Evolutionary conservation across 1,140 invertebrate genomes (phyloP).

Genomic region (Venturia canescens): DNA sequence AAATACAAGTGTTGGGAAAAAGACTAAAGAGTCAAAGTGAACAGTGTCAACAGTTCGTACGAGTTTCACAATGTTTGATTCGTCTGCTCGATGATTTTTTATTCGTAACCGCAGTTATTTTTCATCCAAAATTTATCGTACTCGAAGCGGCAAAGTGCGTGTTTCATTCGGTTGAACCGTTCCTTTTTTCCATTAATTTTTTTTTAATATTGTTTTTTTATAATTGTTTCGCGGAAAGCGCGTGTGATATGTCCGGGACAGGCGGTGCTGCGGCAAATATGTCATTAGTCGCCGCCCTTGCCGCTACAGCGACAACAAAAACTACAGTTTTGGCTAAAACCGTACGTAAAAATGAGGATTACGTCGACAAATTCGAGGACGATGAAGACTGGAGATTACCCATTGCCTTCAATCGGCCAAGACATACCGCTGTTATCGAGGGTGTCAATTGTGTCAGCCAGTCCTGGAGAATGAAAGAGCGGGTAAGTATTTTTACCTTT

Average conservation of each 20-base stretch:
- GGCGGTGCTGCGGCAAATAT: not conserved
- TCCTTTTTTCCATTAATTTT: not conserved
- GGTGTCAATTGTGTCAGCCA: constrained; percentile 85
- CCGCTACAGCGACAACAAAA: constrained; percentile 4
- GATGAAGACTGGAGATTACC: constrained; percentile 81
- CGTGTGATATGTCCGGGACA: constrained; percentile 21
- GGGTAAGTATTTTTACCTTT: constrained; percentile 79
- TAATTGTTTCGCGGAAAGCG: not conserved
- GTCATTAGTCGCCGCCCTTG: not conserved
- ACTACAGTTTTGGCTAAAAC: not conserved
- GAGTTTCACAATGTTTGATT: not conserved
- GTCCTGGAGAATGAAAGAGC: constrained; percentile 94
- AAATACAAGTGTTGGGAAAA: not conserved
- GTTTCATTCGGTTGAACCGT: not conserved
- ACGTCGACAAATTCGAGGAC: constrained; percentile 30
- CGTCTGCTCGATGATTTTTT: not conserved
- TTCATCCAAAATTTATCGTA: not conserved
- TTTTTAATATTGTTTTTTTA: not conserved
- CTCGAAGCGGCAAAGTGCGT: not conserved
- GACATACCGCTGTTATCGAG: constrained; percentile 87
- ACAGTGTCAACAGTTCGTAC: not conserved
- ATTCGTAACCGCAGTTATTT: not conserved
- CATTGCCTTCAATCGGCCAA: constrained; percentile 82
- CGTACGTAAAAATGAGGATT: constrained; percentile 7
- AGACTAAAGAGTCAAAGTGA: not conserved